Evolutionary conservation across 1,140 invertebrate species (phyloP), one percentile per base, ranked within the genome.

Genomic region (Monomorium pharaonis): DNA sequence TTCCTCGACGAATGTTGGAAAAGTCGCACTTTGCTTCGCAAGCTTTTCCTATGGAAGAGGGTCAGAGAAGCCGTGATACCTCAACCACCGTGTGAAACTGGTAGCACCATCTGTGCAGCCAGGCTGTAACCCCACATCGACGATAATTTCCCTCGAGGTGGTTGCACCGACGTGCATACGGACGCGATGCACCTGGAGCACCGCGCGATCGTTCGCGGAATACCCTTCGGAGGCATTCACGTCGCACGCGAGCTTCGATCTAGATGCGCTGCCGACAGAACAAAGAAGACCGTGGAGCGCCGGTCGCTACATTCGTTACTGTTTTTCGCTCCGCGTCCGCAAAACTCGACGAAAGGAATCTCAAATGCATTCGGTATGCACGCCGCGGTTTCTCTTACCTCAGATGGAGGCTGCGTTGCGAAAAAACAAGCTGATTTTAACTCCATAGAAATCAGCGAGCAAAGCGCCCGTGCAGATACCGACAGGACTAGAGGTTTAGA

Each of bases 81-180:
- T 54, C 30, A 44, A 33, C n/a, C 33, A 58, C n/a, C 21, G 14
- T 16, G 69, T n/a, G 63, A 87, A 85, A 85, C 91, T 44, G 54
- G 88, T 91, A 91, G 83, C 92, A 75, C 92, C 92, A 93, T 93
- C 92, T 93, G 84, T 92, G 87, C 14, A 76, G 24, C n/a, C 47
- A 27, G 18, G 33, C n/a, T 51, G 84, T 74, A 93, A 93, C 88
- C 86, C 86, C 81, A 18, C 47, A 81, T 21, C 69, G 75, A 58
- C 42, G 51, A 49, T 47, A 67, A 77, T 63, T 85, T 30, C 77
- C 51, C 78, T 47, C 42, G 51, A 30, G 21, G 54, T 44, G 62
- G 42, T 33, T 70, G 44, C 81, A 75, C 37, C 51, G 70, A 84
- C 51, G 69, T 74, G 70, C 70, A 84, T 78, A 78, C 67, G 56